Conservation (phyloP, 2,797 vertebrate genomes). For the Sebastes cheni region DNA sequence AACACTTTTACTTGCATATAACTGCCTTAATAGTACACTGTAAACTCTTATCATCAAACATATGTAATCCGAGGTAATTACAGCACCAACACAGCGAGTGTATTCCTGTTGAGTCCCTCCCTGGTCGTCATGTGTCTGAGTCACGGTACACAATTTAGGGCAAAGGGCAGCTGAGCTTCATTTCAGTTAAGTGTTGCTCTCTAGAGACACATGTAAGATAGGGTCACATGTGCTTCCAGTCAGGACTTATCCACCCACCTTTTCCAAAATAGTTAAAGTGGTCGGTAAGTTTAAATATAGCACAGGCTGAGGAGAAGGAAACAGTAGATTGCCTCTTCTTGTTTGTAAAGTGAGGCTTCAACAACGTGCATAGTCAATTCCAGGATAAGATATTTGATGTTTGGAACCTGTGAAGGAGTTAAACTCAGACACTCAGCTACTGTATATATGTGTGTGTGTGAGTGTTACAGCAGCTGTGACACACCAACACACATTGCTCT, state of each 20-base stretch:
- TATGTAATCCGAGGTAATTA: background rate
- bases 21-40: background rate
- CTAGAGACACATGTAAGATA: conserved; percentile 3
- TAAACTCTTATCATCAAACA: background rate
- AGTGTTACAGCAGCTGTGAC: conserved; percentile 13
- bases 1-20: background rate
- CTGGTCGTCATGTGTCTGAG: conserved; percentile 5
- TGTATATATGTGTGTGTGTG: background rate
- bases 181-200: conserved; percentile 23
- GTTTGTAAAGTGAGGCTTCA: background rate
- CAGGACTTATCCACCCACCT: conserved; percentile 4
- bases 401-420: background rate
- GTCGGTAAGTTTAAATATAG: conserved; percentile 44
- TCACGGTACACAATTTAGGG: conserved; percentile 24
- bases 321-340: background rate
- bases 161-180: conserved; percentile 46
- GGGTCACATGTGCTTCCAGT: conserved; percentile 15
- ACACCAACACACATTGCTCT: conserved; percentile 28
- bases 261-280: conserved; percentile 42
- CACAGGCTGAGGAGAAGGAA: background rate
- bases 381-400: background rate
- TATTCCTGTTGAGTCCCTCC: conserved; percentile 8
- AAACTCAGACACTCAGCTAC: background rate
- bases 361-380: background rate
- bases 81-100: background rate